These are phyloP conservation scores for Eonycteris spelaea DNA, from an alignment of 2,113 vertebrate genomes.

Conservation along the genomic window DNA sequence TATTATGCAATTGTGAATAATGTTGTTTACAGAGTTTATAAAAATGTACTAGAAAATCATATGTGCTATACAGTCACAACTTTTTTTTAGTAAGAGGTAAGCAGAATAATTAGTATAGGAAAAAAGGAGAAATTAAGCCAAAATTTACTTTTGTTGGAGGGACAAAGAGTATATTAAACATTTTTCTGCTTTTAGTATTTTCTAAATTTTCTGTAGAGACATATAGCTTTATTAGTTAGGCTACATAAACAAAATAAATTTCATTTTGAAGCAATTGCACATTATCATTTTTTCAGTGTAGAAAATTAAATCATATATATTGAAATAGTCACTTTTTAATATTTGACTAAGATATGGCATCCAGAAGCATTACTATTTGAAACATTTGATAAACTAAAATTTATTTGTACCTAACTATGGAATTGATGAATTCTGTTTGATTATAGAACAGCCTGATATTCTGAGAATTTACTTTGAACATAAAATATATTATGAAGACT, in stretches of 20 bases:
- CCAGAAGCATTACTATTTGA: background rate
- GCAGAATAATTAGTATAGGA: background rate
- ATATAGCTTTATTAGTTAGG: background rate
- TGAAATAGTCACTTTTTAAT: background rate
- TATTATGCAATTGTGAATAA: background rate
- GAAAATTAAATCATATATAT: background rate
- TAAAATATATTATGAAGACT: background rate
- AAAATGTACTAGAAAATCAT: background rate
- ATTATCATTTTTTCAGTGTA: background rate
- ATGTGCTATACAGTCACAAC: background rate
- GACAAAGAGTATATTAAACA: background rate
- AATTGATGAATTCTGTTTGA: background rate
- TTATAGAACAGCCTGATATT: background rate
- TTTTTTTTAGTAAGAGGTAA: background rate
- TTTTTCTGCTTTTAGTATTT: background rate
- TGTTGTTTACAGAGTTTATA: background rate
- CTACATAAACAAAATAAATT: background rate
- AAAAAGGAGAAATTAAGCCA: background rate
- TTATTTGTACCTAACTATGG: background rate
- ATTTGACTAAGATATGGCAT: background rate
- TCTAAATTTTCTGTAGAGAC: background rate
- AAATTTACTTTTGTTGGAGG: background rate
- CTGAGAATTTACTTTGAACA: background rate
- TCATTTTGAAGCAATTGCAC: background rate
- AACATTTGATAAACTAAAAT: background rate